phyloP scores from a whole-genome alignment of 2,888 invertebrate species.

The Scaptomyza polygonia region DNA sequence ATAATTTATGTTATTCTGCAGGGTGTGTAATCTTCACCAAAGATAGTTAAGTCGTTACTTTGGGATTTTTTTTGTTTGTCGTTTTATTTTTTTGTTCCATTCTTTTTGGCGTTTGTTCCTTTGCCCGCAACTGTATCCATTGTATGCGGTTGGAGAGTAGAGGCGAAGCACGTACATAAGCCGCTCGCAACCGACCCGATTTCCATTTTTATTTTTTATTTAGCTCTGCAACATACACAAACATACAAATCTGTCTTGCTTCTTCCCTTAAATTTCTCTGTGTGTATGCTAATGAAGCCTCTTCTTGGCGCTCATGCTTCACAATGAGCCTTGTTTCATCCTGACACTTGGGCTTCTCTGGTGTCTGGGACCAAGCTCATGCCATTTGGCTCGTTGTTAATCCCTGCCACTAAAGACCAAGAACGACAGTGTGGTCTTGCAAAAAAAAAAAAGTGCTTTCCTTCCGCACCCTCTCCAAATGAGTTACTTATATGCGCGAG shows the following conservation, averaged over 20 bases:
- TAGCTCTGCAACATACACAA: slow-evolving; percentile 1
- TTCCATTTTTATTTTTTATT: slow-evolving; percentile 9
- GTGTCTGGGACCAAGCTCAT: slow-evolving; percentile 68
- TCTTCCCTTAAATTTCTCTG: slow-evolving; percentile 11
- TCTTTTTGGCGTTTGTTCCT: slow-evolving; percentile 76
- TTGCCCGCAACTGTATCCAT: slow-evolving; percentile 77
- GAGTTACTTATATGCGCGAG: slow-evolving; percentile 42
- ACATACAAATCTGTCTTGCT: background rate
- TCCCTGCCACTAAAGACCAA: slow-evolving; percentile 79
- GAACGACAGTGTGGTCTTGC: slow-evolving; percentile 29
- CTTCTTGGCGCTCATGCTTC: slow-evolving; percentile 60
- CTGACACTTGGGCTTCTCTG: slow-evolving; percentile 6
- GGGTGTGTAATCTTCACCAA: background rate
- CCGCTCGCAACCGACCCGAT: slow-evolving; percentile 40
- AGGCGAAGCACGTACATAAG: slow-evolving; percentile 47
- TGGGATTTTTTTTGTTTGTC: background rate
- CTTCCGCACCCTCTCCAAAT: background rate
- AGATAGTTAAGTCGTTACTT: background rate
- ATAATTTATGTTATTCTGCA: background rate
- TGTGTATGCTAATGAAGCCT: slow-evolving; percentile 77
- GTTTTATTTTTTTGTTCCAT: slow-evolving; percentile 47
- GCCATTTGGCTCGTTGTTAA: slow-evolving; percentile 78
- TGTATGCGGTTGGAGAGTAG: slow-evolving; percentile 31
- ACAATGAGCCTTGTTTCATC: slow-evolving; percentile 10
- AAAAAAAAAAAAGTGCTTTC: background rate